Percentiles rank a stretch among this genome's conserved stretches.
Conservation (phyloP, 2,888 invertebrate genomes). For the Euphydryas editha region DNA sequence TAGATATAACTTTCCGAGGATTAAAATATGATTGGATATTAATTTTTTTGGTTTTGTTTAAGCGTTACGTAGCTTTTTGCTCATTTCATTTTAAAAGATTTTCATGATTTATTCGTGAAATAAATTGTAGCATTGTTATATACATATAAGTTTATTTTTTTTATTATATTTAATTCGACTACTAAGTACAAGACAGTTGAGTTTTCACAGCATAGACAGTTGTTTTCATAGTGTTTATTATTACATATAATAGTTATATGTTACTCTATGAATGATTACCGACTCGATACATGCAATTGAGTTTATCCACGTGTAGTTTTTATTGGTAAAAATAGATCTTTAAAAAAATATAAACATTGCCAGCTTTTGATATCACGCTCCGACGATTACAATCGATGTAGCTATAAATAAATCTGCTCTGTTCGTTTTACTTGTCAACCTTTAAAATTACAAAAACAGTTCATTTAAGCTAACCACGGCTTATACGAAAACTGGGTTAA, state of each 20-base stretch:
- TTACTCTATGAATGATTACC: background rate
- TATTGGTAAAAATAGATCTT: slow-evolving; percentile 23
- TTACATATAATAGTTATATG: background rate
- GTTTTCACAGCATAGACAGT: too few species aligned
- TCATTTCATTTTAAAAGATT: background rate
- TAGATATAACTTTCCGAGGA: slow-evolving; percentile 12
- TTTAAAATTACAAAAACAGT: slow-evolving; percentile 35
- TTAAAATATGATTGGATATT: slow-evolving; percentile 19
- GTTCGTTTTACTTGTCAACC: slow-evolving; percentile 32
- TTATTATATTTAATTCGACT: too few species aligned
- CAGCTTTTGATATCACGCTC: slow-evolving; percentile 36
- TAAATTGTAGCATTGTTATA: background rate
- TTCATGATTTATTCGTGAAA: background rate
- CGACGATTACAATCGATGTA: slow-evolving; percentile 29
- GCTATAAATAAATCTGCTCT: slow-evolving; percentile 36
- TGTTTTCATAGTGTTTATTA: too few species aligned
- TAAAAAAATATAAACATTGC: slow-evolving; percentile 32
- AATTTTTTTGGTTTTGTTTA: slow-evolving; percentile 1
- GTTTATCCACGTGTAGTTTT: background rate
- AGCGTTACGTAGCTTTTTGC: background rate
- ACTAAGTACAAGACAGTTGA: too few species aligned
- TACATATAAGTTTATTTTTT: background rate
- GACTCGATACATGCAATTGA: background rate
- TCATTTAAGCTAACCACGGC: slow-evolving; percentile 34
- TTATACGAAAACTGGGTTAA: background rate